These are phyloP conservation scores for Balaenoptera acutorostrata DNA, from an alignment of 2,113 vertebrate species.

Conservation along the genomic window DNA sequence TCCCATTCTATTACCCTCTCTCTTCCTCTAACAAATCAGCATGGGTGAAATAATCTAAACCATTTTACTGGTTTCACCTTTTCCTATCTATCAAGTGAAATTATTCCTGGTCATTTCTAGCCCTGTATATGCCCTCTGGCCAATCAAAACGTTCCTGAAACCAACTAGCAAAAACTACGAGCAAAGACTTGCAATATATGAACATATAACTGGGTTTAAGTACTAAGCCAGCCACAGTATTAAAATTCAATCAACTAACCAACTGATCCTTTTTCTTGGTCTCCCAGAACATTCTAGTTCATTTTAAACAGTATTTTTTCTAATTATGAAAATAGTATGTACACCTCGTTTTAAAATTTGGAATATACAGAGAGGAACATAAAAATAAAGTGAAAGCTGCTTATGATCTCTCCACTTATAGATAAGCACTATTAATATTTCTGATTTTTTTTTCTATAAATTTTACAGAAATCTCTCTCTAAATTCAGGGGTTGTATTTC, in stretches of 20 bases:
- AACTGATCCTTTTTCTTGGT: not conserved
- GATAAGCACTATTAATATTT: not conserved
- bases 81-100: not conserved
- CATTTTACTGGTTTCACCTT: not conserved
- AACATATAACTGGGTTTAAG: not conserved
- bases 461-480: not conserved
- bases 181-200: not conserved
- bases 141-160: slow-evolving; percentile 4
- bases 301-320: slow-evolving; percentile 3
- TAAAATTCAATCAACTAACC: not conserved
- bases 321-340: not conserved
- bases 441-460: not conserved
- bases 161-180: not conserved
- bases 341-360: not conserved
- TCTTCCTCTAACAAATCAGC: not conserved
- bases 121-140: not conserved
- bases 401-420: not conserved
- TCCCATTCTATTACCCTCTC: not conserved
- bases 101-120: not conserved
- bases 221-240: not conserved
- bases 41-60: not conserved
- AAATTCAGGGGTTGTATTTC: not conserved
- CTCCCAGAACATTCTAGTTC: not conserved
- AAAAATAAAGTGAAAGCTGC: not conserved
- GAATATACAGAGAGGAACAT: not conserved